These are phyloP conservation scores for Syngnathus scovelli DNA, from an alignment of 2,113 vertebrate species.

Conservation along the genomic window DNA sequence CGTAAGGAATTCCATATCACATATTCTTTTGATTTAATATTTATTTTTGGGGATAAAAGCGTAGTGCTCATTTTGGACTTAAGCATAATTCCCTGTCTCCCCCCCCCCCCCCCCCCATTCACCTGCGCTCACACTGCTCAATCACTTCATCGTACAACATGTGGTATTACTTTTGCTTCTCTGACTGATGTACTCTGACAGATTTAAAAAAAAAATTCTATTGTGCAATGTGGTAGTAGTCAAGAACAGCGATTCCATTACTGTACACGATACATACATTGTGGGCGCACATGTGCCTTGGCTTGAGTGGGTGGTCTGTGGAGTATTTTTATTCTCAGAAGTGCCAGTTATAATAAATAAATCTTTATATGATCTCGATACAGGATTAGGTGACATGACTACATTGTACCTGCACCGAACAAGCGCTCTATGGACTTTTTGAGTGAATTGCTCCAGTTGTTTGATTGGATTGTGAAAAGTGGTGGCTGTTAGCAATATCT, in stretches of 20 bases:
- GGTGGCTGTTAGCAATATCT: too few relatives aligned
- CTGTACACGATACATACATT: neutral
- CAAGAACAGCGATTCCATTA: neutral
- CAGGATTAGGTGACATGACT: too few relatives aligned
- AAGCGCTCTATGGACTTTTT: too few relatives aligned
- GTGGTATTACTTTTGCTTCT: neutral
- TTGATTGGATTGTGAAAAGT: too few relatives aligned
- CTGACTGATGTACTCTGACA: neutral
- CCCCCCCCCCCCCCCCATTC: too few relatives aligned
- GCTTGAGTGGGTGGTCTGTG: neutral
- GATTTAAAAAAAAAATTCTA: neutral
- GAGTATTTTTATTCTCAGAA: neutral
- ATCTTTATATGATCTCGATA: too few relatives aligned
- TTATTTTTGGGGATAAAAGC: neutral
- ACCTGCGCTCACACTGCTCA: neutral
- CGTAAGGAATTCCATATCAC: neutral
- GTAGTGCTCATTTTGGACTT: neutral
- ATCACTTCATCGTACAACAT: neutral
- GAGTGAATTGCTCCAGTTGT: too few relatives aligned
- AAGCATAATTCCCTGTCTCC: too few relatives aligned
- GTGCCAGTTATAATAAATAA: too few relatives aligned
- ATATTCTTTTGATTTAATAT: slow-evolving; percentile 9
- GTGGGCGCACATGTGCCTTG: neutral
- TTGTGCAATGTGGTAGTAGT: neutral
- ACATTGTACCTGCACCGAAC: too few relatives aligned